Conservation (phyloP, 2,113 vertebrate species). For the Cyanoliseus patagonus region DNA sequence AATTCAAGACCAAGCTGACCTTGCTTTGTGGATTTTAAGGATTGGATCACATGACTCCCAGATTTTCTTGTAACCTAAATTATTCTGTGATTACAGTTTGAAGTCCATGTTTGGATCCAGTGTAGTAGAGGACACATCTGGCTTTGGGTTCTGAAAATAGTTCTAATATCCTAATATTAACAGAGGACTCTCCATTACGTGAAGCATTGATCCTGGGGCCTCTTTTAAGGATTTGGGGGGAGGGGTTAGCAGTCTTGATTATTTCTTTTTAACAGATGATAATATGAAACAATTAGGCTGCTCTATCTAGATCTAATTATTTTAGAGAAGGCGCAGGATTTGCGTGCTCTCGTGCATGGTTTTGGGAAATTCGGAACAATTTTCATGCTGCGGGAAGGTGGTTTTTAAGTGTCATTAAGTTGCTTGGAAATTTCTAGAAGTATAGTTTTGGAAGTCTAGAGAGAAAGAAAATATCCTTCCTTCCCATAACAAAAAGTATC, state of each 20-base stretch:
- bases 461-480: neutral
- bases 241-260: neutral
- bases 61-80: neutral
- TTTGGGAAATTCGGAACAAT: neutral
- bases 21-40: neutral
- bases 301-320: neutral
- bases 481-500: neutral
- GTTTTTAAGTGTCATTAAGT: neutral
- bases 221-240: neutral
- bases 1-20: neutral
- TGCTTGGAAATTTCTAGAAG: neutral
- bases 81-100: neutral
- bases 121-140: neutral
- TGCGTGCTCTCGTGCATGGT: neutral
- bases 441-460: neutral
- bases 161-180: neutral
- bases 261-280: neutral
- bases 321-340: neutral
- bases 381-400: neutral
- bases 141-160: neutral
- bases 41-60: neutral
- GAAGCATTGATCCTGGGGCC: neutral
- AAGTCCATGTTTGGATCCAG: neutral
- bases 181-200: neutral
- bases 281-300: neutral